Evolutionary conservation across 2,797 vertebrate genomes (phyloP), one percentile per base, ranked within the genome.

Genomic region (Rhinoraja longicauda): DNA sequence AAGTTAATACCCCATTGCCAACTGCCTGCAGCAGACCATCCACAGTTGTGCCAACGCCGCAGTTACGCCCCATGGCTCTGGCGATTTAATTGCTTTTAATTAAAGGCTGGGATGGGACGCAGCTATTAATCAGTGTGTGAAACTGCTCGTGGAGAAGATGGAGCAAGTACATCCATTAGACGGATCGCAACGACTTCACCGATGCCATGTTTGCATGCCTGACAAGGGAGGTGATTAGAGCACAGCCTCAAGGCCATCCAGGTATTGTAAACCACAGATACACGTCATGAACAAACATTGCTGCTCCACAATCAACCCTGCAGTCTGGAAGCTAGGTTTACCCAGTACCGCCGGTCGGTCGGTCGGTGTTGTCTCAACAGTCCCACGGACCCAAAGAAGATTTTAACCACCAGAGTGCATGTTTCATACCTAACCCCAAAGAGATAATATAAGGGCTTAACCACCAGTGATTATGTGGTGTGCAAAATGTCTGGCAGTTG

Each of bases 81-180:
- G 96, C 95, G 94, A 95, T 96, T 96, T 96, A 93, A 96, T 96
- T 95, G 94, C 94, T 95, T 96, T 96, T 96, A 96, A 97, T 97
- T 97, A 96, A 97, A 96, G 95, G 95, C 94, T 95, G 94, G 95
- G 96, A 93, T 95, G 94, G 95, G 95, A 96, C 94, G 94, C 94
- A 94, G 94, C 95, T 95, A 95, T 96, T 96, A 96, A 96, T 95
- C 94, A 77, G 94, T 94, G 79, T 94, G 94, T 94, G 95, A 96
- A 96, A 81, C 93, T 93, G 94, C 93, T 96, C 94, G 94, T 94
- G 94, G 95, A 95, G 84, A 94, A 94, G 93, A 94, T 93, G 73
- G 81, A 95, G 93, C 94, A 94, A 94, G 94, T 95, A 94, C 93
- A 94, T 94, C 92, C 45, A 79, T 86, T 95, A 95, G 95, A 97